Conservation (phyloP, 2,113 vertebrate genomes). For the Perognathus longimembris region DNA sequence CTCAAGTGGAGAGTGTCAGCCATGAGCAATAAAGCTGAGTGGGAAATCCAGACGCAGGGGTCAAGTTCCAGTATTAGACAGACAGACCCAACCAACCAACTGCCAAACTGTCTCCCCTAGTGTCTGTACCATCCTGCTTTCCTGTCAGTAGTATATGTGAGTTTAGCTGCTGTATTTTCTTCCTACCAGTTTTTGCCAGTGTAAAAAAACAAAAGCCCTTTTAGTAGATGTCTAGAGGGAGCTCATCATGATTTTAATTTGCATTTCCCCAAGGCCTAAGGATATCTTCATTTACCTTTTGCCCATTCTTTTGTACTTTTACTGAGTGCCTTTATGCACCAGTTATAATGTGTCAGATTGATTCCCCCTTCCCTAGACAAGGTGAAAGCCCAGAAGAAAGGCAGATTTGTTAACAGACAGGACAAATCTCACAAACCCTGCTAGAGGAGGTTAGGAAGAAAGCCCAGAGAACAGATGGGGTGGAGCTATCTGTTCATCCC, state of each 20-base stretch:
- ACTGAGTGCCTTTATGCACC: background rate
- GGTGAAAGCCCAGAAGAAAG: background rate
- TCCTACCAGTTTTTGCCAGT: background rate
- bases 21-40: too few relatives aligned
- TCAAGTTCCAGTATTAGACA: too few relatives aligned
- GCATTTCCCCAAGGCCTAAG: background rate
- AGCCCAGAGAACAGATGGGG: background rate
- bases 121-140: background rate
- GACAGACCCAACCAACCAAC: background rate
- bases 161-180: background rate
- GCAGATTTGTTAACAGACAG: background rate
- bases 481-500: too few relatives aligned
- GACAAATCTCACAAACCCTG: fast-evolving
- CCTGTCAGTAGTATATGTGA: background rate
- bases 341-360: background rate
- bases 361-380: background rate
- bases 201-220: background rate
- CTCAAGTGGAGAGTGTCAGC: too few relatives aligned
- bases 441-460: background rate
- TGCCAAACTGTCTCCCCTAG: background rate
- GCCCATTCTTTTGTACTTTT: slow-evolving; percentile 32
- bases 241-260: background rate
- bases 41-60: too few relatives aligned
- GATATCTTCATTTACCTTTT: background rate
- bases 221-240: background rate